Evolutionary conservation across 2,797 vertebrate species (phyloP).

Genomic region (Pogonophryne albipinna): DNA sequence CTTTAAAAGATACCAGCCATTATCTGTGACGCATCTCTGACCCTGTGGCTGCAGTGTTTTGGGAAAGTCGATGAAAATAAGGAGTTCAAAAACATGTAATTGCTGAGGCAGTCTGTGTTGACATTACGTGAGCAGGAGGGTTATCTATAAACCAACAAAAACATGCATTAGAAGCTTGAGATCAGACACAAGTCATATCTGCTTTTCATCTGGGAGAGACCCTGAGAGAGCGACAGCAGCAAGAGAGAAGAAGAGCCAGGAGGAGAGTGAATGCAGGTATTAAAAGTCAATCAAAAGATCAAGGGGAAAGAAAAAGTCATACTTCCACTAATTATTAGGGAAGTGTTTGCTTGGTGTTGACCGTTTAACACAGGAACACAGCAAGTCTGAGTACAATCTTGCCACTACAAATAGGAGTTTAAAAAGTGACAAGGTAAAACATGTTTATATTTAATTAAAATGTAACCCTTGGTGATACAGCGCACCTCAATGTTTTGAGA

Average conservation of each 20-base stretch:
- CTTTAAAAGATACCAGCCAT: slow-evolving; percentile 44
- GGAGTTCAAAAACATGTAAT: slow-evolving; percentile 43
- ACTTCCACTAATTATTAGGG: neutral
- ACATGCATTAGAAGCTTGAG: slow-evolving; percentile 27
- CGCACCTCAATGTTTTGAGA: neutral
- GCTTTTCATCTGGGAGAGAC: slow-evolving; percentile 24
- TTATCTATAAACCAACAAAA: slow-evolving; percentile 29
- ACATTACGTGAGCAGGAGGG: slow-evolving; percentile 15
- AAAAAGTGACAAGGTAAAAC: slow-evolving; percentile 6
- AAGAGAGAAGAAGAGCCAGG: neutral
- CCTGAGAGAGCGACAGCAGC: neutral
- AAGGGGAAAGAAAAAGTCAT: slow-evolving; percentile 27
- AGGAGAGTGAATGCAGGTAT: slow-evolving; percentile 3
- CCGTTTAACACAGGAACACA: neutral
- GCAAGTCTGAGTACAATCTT: no score
- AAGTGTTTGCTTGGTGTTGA: neutral
- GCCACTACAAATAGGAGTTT: neutral
- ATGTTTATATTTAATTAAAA: neutral
- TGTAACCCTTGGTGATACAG: neutral
- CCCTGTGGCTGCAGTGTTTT: slow-evolving; percentile 41
- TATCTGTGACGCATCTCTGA: slow-evolving; percentile 44
- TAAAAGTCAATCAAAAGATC: slow-evolving; percentile 29
- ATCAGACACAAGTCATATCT: slow-evolving; percentile 42
- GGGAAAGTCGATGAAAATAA: slow-evolving; percentile 45
- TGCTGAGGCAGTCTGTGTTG: slow-evolving; percentile 28